Evolutionary conservation across 1,140 invertebrate genomes (phyloP).

Genomic region (Scaptodrosophila lebanonensis): DNA sequence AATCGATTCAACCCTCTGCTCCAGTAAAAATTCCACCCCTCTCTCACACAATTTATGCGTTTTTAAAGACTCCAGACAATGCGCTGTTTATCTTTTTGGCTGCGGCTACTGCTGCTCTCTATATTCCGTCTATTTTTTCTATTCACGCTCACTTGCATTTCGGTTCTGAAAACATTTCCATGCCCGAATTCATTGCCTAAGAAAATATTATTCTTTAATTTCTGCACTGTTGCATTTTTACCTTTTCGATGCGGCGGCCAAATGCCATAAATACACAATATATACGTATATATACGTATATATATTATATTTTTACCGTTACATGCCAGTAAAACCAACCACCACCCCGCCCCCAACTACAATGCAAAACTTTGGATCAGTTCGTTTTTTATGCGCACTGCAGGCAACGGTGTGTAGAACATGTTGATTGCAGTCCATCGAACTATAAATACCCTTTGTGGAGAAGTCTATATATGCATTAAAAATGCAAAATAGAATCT

Average conservation of each 20-base stretch:
- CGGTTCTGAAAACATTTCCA: conserved; percentile 34
- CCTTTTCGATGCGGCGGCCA: conserved; percentile 34
- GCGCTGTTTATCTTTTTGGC: conserved; percentile 22
- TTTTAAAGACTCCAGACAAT: conserved; percentile 53
- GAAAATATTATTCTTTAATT: conserved; percentile 72
- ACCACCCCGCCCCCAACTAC: too few species aligned
- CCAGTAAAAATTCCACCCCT: conserved; percentile 1
- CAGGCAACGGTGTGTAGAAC: too few species aligned
- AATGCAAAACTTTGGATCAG: too few species aligned
- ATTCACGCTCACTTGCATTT: conserved; percentile 63
- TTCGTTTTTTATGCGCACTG: too few species aligned
- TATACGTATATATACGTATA: background rate
- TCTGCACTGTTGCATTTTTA: conserved; percentile 60
- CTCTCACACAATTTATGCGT: conserved; percentile 63
- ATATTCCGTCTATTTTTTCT: conserved; percentile 7
- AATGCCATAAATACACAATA: conserved; percentile 70
- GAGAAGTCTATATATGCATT: too few species aligned
- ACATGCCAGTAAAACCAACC: too few species aligned
- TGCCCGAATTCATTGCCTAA: conserved; percentile 25
- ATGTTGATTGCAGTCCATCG: too few species aligned
- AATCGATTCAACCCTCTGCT: too few species aligned
- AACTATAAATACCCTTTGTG: too few species aligned
- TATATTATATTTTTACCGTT: too few species aligned
- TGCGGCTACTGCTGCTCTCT: background rate
- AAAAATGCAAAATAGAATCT: too few species aligned